Evolutionary conservation across 2,797 vertebrate genomes (phyloP), one percentile per base, ranked within the genome.

Genomic region (Pseudotriccus pelzelni): DNA sequence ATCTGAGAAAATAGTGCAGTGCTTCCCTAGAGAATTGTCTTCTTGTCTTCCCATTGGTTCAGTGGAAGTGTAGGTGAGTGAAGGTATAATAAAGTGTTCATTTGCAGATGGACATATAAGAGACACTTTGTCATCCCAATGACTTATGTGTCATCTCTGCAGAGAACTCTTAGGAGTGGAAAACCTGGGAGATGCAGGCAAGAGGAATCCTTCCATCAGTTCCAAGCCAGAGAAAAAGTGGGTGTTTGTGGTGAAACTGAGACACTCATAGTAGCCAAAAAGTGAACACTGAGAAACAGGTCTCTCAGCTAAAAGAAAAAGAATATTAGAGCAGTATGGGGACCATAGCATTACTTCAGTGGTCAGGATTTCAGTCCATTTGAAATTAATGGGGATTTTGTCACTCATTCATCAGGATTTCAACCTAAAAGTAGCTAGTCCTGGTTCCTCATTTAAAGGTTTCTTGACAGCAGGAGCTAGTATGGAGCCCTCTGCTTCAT

Each of bases 211-310:
- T 83, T 60, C 41, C 50, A 73, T 49, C 13, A 14, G 23, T 60
- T 6, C 15, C 50, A 69, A 69, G n/a, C 28, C 19, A 67, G 59
- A 47, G 52, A 84, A 15, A 75, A 67, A 39, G 19, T 23, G 18
- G 4, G 2, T 64, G 10, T 37, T 66, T 21, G 14, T 1, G 8
- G 46, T 10, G n/a, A 74, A 73, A 41, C 17, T 0, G 2, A 52
- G 23, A 37, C 17, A 6, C 10, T 30, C 13, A 30, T 43, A 28
- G 23, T 46, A n/a, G 73, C 27, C 10, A 34, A 32, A 53, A 77
- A 59, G 6, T 2, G 1, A 73, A 52, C 34, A 19, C 9, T 28
- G n/a, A 52, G 20, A 15, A 69, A 52, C 5, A 8, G 0, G 11
- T 62, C 77, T 83, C 46, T 90, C 37, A 79, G 7, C 28, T 63